A percentile compares a stretch with the other conserved stretches of the same genome.
phyloP scores from a whole-genome alignment of 2,888 invertebrate genomes.

The Taenaris catops region DNA sequence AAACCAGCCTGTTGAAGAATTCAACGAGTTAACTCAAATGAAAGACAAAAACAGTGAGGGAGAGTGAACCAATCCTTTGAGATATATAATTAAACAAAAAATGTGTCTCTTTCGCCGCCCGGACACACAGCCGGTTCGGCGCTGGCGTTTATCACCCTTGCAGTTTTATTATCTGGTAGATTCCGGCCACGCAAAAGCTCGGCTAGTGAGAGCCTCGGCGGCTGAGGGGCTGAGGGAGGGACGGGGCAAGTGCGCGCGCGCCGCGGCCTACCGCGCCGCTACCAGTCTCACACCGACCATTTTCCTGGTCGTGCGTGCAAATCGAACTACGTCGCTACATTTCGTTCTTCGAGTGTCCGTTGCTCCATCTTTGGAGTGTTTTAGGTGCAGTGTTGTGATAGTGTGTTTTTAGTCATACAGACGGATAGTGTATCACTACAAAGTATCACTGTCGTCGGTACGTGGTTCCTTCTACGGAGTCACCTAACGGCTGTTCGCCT shows the following conservation, averaged over 20 bases:
- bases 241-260: constrained; percentile 43
- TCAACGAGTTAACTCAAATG: too few relatives aligned
- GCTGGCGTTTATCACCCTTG: constrained; percentile 51
- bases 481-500: constrained; percentile 72
- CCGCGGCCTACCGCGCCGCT: constrained; percentile 33
- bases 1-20: too few relatives aligned
- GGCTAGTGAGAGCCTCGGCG: constrained; percentile 40
- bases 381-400: constrained; percentile 69
- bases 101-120: constrained; percentile 14
- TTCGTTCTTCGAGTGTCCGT: constrained; percentile 64
- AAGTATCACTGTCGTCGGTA: constrained; percentile 61
- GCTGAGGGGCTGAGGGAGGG: constrained; percentile 29
- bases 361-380: constrained; percentile 60
- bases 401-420: constrained; percentile 76
- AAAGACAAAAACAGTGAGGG: too few relatives aligned
- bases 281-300: constrained; percentile 74
- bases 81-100: too few relatives aligned
- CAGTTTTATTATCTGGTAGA: constrained; percentile 46
- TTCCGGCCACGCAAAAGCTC: constrained; percentile 58
- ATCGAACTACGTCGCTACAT: constrained; percentile 61
- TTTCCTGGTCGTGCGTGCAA: constrained; percentile 60
- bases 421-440: constrained; percentile 69
- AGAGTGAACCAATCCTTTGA: too few relatives aligned
- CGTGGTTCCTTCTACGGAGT: constrained; percentile 61
- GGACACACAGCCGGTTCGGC: constrained; percentile 45